Base-by-base conservation (phyloP, 2,888 invertebrate genomes). In the Subacronicta megacephala region DNA sequence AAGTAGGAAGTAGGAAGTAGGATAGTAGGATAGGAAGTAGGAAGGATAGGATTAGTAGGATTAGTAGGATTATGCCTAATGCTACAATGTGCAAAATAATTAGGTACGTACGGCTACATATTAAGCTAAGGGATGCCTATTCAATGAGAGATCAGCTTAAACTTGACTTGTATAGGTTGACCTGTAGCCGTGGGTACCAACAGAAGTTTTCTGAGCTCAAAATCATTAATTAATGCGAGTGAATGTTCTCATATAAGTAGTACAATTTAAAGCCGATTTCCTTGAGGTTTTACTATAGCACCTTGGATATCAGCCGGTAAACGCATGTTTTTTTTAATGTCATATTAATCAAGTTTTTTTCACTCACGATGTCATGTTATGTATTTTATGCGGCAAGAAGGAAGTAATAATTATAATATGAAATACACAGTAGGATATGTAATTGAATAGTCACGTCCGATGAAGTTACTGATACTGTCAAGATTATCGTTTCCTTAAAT, bases 281-380 rank as follows among this genome's bases (percentile, higher is more conserved):
- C 72, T 68, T 72, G 69, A 62, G 37, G 36, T 64, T 45, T 40
- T 53, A 67, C 31, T 73, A 61, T 33, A 40, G 13, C 15, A 53
- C 37, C 55, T 56, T 69, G 70, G 70, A n/a, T 31, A 4, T n/a
- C 26, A 10, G 3, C 31, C n/a, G 31, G 31, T 12, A n/a, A 4
- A 12, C 31, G n/a, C 31, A 31, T 26, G n/a, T 31, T 9, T n/a
- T 36, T 13, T 18, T 13, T 10, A 35, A 49, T 35, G 33, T n/a
- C 42, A 44, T 43, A 2, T 7, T 13, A 31, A 12, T 31, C 31
- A 31, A 31, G 31, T n/a, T n/a, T 12, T n/a, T 31, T n/a, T n/a
- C 31, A 5, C 31, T 31, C 31, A 31, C n/a, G 31, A n/a, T 31
- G 31, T 31, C 2, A 31, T 10, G 10, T 9, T 26, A 26, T 26